These are phyloP conservation scores for Ennomos fuscantarius DNA, from an alignment of 2,888 invertebrate genomes.

Conservation along the genomic window DNA sequence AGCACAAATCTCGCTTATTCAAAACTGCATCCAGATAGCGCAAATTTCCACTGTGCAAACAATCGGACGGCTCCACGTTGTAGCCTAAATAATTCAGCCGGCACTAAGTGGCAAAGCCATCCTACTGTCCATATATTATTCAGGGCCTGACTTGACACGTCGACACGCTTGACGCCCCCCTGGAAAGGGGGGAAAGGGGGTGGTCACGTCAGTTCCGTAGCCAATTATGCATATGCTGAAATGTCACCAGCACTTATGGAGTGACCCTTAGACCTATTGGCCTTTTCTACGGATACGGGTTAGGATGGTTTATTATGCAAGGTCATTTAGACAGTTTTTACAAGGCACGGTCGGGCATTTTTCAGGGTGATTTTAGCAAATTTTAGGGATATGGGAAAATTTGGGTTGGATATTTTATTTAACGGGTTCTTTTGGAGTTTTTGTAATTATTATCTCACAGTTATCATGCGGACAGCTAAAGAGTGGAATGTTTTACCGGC, in stretches of 20 bases:
- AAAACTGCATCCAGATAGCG: conserved; percentile 35
- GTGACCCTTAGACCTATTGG: conserved; percentile 83
- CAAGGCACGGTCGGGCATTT: not conserved
- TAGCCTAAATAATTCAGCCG: conserved; percentile 75
- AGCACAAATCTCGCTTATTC: conserved; percentile 11
- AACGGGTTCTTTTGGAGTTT: not conserved
- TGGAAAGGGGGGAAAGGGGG: conserved; percentile 41
- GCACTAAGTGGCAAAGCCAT: conserved; percentile 81
- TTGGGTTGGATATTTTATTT: conserved; percentile 4
- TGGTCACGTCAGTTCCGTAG: conserved; percentile 71
- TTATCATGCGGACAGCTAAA: too few species aligned
- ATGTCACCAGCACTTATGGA: conserved; percentile 73
- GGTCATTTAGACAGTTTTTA: conserved; percentile 21
- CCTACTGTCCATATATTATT: conserved; percentile 78
- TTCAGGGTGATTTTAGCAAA: not conserved
- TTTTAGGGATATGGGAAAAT: not conserved
- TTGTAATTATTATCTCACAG: not conserved
- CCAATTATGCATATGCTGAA: conserved; percentile 82
- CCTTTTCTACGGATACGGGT: conserved; percentile 72
- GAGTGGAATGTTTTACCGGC: too few species aligned
- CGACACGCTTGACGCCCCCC: conserved; percentile 66
- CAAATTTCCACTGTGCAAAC: conserved; percentile 50
- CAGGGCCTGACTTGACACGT: conserved; percentile 80
- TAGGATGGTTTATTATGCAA: conserved; percentile 53
- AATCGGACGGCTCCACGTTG: conserved; percentile 54